Evolutionary conservation across 2,797 vertebrate species (phyloP).

Genomic region (Microctenopoma lineatum): DNA sequence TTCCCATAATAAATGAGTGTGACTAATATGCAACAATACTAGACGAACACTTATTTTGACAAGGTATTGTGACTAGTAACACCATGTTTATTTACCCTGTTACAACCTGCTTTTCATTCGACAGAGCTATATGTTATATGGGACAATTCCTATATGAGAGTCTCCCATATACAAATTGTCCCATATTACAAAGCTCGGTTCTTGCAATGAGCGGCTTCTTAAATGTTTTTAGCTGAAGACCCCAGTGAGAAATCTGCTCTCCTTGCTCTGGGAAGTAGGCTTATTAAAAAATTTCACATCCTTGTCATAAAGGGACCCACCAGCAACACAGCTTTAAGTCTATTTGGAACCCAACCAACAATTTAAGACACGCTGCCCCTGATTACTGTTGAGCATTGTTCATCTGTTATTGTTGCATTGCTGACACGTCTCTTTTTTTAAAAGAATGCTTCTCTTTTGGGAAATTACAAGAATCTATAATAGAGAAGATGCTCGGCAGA

Average conservation of each 20-base stretch:
- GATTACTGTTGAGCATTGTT: constrained; percentile 44
- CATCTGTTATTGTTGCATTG: constrained; percentile 21
- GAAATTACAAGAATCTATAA: constrained; percentile 35
- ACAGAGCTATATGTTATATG: no score
- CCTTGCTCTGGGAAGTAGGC: constrained; percentile 51
- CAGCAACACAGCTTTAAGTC: constrained; percentile 38
- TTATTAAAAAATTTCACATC: constrained; percentile 69
- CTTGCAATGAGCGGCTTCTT: constrained; percentile 37
- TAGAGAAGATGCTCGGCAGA: constrained; percentile 21
- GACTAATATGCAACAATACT: background rate
- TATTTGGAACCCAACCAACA: constrained; percentile 44
- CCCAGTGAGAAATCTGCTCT: constrained; percentile 61
- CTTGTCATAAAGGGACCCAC: constrained; percentile 66
- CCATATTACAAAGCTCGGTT: constrained; percentile 27
- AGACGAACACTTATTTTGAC: background rate
- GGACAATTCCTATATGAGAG: no score
- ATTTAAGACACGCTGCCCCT: constrained; percentile 24
- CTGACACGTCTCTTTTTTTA: constrained; percentile 26
- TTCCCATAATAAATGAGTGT: no score
- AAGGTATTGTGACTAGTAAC: no score
- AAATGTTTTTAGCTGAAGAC: constrained; percentile 49
- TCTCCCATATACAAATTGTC: constrained; percentile 23
- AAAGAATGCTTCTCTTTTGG: constrained; percentile 21
- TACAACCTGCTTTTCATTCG: background rate
- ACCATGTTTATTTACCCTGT: background rate